Conservation (phyloP, 2,888 invertebrate species). For the Acleris literana region DNA sequence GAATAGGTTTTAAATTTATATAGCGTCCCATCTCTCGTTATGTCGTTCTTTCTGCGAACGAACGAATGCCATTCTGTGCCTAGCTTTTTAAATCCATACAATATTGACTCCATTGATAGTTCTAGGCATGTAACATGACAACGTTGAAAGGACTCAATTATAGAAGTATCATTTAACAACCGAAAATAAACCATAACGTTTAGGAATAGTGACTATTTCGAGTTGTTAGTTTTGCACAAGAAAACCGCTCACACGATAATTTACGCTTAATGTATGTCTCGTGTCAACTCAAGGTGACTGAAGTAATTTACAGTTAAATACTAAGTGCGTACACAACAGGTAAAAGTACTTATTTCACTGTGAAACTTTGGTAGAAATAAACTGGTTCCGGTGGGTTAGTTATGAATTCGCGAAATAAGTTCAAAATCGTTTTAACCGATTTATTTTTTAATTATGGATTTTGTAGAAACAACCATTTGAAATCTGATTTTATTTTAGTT, state of each 20-base stretch:
- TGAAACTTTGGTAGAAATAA: neutral
- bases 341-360: neutral
- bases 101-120: no score
- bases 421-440: no score
- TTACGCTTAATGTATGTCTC: slow-evolving; percentile 7
- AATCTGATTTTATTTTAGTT: no score
- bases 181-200: neutral
- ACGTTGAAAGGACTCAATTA: slow-evolving; percentile 1
- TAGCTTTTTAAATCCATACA: no score
- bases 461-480: no score
- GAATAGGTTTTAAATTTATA: no score
- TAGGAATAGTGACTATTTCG: slow-evolving; percentile 1
- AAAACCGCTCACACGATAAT: slow-evolving; percentile 17
- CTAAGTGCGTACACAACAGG: slow-evolving; percentile 1
- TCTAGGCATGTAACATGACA: neutral
- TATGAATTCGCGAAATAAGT: no score
- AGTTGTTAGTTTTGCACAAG: neutral
- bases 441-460: no score
- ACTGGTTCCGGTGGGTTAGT: no score
- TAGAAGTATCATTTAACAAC: neutral
- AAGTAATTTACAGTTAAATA: slow-evolving; percentile 10
- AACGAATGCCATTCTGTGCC: no score
- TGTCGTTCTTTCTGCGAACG: no score
- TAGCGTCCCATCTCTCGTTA: no score
- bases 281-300: slow-evolving; percentile 23